Conservation (phyloP, 2,113 vertebrate species). For the Atrichornis clamosus region DNA sequence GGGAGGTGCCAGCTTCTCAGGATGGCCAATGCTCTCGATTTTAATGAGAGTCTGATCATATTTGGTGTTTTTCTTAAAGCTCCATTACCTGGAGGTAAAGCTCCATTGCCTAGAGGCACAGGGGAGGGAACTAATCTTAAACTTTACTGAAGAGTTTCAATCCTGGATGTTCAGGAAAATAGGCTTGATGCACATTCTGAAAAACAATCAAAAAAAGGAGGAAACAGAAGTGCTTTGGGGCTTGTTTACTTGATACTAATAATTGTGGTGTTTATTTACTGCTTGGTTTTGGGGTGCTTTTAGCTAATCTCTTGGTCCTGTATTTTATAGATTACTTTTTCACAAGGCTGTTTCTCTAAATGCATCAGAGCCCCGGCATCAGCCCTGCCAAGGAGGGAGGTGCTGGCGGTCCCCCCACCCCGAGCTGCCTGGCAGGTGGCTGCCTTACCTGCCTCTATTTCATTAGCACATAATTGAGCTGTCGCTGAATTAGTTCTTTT, state of each 20-base stretch:
- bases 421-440: not conserved
- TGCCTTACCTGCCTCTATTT: not conserved
- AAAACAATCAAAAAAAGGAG: not conserved
- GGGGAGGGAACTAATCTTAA: not conserved
- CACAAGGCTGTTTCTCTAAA: not conserved
- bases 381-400: not conserved
- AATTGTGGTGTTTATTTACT: not conserved
- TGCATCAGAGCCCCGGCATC: not conserved
- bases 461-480: not conserved
- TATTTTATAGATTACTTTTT: not conserved
- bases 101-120: not conserved
- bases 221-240: not conserved
- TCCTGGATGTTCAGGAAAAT: not conserved
- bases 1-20: not conserved
- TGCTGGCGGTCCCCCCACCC: rapidly evolving
- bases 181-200: not conserved
- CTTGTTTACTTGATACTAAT: not conserved
- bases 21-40: not conserved
- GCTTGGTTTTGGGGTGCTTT: not conserved
- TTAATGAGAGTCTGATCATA: not conserved
- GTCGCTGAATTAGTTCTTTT: not conserved
- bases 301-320: not conserved
- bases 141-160: not conserved
- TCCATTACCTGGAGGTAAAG: too few relatives aligned
- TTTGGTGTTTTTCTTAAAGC: not conserved